phyloP scores from a whole-genome alignment of 2,113 vertebrate species.

The Leptodactylus fuscus region DNA sequence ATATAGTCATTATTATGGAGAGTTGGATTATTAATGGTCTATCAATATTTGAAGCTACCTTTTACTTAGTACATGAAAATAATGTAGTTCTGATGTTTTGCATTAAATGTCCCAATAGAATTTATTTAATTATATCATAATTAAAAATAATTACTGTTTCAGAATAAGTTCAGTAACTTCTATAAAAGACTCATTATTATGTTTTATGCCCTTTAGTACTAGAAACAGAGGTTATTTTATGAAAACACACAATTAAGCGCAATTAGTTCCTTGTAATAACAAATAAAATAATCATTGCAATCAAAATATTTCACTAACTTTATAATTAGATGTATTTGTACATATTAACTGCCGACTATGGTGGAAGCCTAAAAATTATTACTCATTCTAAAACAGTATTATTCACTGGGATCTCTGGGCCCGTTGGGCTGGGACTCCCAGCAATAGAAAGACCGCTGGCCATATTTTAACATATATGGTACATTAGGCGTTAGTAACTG shows the following conservation, averaged over 20 bases:
- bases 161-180: conserved; percentile 16
- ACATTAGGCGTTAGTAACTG: too few relatives aligned
- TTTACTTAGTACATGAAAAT: conserved; percentile 7
- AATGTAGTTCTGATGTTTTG: conserved; percentile 3
- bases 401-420: too few relatives aligned
- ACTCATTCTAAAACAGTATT: too few relatives aligned
- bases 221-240: too few relatives aligned
- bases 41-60: conserved; percentile 39
- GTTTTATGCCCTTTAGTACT: background rate
- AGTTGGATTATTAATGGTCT: conserved; percentile 23
- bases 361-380: too few relatives aligned
- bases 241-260: background rate
- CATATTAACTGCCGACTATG: too few relatives aligned
- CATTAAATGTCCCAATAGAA: background rate
- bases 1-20: background rate
- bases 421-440: too few relatives aligned
- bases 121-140: conserved; percentile 23
- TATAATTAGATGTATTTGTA: too few relatives aligned
- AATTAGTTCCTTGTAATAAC: background rate
- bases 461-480: too few relatives aligned
- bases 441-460: too few relatives aligned
- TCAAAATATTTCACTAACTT: background rate
- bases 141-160: conserved; percentile 29
- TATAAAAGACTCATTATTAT: background rate
- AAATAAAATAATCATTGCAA: background rate